Evolutionary conservation across 1,140 invertebrate genomes (phyloP), one percentile per base, ranked within the genome.

Genomic region (Trigoniulus corallinus): DNA sequence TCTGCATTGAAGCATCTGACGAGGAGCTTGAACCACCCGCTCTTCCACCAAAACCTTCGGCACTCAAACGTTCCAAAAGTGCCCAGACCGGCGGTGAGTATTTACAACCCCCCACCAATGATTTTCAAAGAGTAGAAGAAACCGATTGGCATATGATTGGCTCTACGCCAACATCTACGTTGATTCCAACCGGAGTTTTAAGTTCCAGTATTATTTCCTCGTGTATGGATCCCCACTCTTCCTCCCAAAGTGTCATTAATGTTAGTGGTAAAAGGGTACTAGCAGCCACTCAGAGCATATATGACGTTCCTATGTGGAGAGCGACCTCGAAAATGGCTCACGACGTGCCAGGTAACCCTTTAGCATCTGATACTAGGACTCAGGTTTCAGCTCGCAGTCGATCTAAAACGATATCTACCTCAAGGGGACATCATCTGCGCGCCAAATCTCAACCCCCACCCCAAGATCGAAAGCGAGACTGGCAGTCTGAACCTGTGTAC

Each of bases 1-100:
- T 56, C 4, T 47, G 23, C 40, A 48, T 59, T 7, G 50, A 52
- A 21, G 26, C 25, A 26, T 21, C 20, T 1, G 53, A 53, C 50
- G 47, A 50, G 2, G 18, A 37, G 13, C 27, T 13, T n/a, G 52
- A 50, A n/a, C 47, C 49, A 25, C 42, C 51, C 20, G 23, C 51
- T 3, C 23, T 55, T 20, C 52, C 52, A 12, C 39, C 49, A 15
- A 56, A 58, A 23, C 29, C 51, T 7, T 7, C 15, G 29, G 7
- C 7, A 7, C 15, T 34, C 7, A 34, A 15, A 34, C n/a, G n/a
- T n/a, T n/a, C n/a, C n/a, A n/a, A n/a, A n/a, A n/a, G n/a, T n/a
- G n/a, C n/a, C n/a, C n/a, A n/a, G n/a, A n/a, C n/a, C n/a, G 7
- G 7, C 7, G 29, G 29, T 7, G 29, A 34, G 7, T 34, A 34